These are phyloP conservation scores for Stegodyphus mimosarum DNA, from an alignment of 1,140 invertebrate species.

Conservation along the genomic window DNA sequence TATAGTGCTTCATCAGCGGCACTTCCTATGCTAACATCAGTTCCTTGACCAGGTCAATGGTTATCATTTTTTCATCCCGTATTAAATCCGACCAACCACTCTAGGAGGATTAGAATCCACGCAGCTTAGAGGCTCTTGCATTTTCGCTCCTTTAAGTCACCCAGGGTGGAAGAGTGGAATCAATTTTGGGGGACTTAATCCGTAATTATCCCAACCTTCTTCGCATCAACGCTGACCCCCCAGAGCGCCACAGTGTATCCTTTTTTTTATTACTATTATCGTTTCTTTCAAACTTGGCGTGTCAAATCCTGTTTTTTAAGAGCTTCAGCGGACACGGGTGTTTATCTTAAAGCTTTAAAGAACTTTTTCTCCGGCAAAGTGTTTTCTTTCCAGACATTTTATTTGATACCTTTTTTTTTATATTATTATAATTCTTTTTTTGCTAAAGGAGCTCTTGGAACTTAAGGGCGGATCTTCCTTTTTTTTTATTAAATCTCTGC, in stretches of 20 bases:
- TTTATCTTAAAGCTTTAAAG: constrained; percentile 44
- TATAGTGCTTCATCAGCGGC: neutral
- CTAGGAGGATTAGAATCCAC: constrained; percentile 12
- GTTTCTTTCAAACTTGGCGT: neutral
- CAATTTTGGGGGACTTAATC: constrained; percentile 37
- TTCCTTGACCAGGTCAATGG: constrained; percentile 1
- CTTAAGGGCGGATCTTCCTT: constrained; percentile 15
- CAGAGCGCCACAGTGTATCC: neutral
- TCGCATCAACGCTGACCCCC: constrained; percentile 18
- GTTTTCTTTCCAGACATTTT: neutral
- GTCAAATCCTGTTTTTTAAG: constrained; percentile 54
- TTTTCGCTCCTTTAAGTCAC: constrained; percentile 25
- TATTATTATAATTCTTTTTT: neutral
- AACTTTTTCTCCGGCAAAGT: constrained; percentile 3
- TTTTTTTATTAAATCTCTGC: neutral
- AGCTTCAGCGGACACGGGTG: constrained; percentile 20
- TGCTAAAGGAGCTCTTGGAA: neutral
- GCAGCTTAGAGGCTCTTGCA: constrained; percentile 9
- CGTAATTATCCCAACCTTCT: constrained; percentile 29
- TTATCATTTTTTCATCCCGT: constrained; percentile 16
- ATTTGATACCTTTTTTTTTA: neutral
- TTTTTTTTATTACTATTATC: constrained; percentile 1
- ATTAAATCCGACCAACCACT: constrained; percentile 32
- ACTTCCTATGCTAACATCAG: neutral
- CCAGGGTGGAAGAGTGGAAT: neutral